These are phyloP conservation scores for Thalassophryne amazonica DNA, from an alignment of 2,797 vertebrate genomes.

Conservation along the genomic window DNA sequence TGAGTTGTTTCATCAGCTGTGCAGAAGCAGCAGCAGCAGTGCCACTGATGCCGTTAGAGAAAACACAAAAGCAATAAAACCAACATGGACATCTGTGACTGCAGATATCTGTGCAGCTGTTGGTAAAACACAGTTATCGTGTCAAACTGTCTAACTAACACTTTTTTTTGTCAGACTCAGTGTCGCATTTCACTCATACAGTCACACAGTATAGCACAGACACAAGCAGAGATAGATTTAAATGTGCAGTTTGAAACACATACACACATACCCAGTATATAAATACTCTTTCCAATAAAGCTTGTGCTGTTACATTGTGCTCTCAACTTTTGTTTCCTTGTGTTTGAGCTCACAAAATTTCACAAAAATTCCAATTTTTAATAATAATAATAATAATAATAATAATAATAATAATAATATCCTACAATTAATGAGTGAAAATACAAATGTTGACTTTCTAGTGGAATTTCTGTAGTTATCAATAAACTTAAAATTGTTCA, in stretches of 20 bases:
- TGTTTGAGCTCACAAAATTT: conserved; percentile 26
- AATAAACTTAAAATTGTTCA: too few species aligned
- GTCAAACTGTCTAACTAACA: conserved; percentile 30
- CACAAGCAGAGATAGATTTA: conserved; percentile 63
- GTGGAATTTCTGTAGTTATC: too few species aligned
- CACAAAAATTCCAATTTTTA: too few species aligned
- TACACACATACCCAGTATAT: conserved; percentile 2
- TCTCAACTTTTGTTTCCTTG: conserved; percentile 18
- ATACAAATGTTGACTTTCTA: too few species aligned
- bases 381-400: too few species aligned
- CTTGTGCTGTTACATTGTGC: background rate
- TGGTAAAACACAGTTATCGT: conserved; percentile 21
- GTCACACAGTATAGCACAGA: conserved; percentile 44
- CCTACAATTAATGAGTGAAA: too few species aligned
- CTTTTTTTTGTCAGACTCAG: conserved; percentile 19
- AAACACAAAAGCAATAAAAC: conserved; percentile 30
- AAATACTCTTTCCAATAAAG: conserved; percentile 21
- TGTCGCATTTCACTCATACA: conserved; percentile 26
- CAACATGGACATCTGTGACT: conserved; percentile 12
- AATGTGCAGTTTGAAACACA: conserved; percentile 48
- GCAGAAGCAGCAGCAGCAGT: conserved; percentile 13
- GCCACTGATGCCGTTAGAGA: conserved; percentile 19
- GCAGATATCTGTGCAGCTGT: conserved; percentile 15
- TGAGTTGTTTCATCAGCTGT: conserved; percentile 30
- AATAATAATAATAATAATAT: too few species aligned